phyloP scores from a whole-genome alignment of 2,888 invertebrate species.

The Trachelus tabidus region DNA sequence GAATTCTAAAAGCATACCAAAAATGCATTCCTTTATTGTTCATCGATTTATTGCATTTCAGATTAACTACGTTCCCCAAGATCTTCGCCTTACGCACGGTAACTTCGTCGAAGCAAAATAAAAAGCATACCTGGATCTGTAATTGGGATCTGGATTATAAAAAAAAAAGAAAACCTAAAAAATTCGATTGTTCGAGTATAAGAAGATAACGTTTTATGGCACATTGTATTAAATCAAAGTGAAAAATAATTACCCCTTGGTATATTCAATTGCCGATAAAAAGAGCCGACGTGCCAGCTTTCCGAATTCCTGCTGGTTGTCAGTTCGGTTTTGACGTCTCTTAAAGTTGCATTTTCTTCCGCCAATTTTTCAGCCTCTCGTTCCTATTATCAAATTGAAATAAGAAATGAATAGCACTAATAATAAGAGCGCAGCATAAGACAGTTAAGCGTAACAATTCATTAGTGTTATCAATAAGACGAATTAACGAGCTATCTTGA shows the following conservation, averaged over 20 bases:
- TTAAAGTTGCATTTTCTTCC: constrained; percentile 50
- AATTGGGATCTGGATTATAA: background rate
- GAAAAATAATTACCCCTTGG: constrained; percentile 46
- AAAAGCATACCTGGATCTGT: background rate
- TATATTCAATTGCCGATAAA: constrained; percentile 53
- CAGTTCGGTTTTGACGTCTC: constrained; percentile 56
- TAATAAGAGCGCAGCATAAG: background rate
- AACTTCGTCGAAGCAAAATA: background rate
- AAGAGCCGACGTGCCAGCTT: constrained; percentile 54
- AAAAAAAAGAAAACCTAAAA: background rate
- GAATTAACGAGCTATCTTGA: background rate
- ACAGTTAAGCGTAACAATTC: background rate
- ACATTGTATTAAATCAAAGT: background rate
- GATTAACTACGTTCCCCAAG: background rate
- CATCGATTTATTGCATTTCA: background rate
- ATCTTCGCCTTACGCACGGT: too few species aligned
- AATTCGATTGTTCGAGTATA: background rate
- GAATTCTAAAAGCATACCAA: background rate
- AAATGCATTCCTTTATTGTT: background rate
- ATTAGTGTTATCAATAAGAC: background rate
- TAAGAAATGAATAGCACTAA: background rate
- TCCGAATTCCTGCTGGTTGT: constrained; percentile 51
- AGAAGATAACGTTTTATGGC: background rate
- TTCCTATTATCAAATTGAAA: constrained; percentile 40
- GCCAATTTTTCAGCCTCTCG: constrained; percentile 59